These are phyloP conservation scores for Byasa hedistus DNA, from an alignment of 2,888 invertebrate species.

Conservation along the genomic window DNA sequence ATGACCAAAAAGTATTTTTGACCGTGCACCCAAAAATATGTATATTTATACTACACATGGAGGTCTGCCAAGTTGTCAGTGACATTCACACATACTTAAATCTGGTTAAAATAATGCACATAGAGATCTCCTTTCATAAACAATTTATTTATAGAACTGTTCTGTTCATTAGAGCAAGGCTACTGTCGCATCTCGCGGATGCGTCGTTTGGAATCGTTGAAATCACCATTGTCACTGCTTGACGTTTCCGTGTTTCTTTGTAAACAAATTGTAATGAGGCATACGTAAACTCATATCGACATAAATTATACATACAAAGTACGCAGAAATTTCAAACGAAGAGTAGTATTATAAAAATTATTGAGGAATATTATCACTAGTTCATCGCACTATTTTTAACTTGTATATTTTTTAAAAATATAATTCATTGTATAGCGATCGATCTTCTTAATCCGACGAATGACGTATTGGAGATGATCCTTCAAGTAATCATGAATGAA, in stretches of 20 bases:
- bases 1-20: conserved; percentile 68
- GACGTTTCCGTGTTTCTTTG: conserved; percentile 1
- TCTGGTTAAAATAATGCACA: conserved; percentile 52
- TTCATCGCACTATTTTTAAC: neutral
- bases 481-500: neutral
- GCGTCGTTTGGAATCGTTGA: conserved; percentile 4
- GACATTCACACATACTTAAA: conserved; percentile 67
- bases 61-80: conserved; percentile 74
- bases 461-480: neutral
- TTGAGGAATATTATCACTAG: neutral
- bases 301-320: too few species aligned
- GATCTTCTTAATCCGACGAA: neutral
- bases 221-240: conserved; percentile 7
- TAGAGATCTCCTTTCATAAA: conserved; percentile 39
- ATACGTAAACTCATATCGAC: too few species aligned
- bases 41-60: conserved; percentile 74
- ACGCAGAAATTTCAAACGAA: too few species aligned
- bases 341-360: too few species aligned
- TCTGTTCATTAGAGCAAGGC: conserved; percentile 27
- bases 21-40: conserved; percentile 66
- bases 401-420: neutral
- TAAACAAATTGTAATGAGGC: neutral
- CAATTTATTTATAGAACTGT: conserved; percentile 38
- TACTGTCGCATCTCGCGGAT: neutral
- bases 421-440: neutral